Evolutionary conservation across 2,113 vertebrate genomes (phyloP), one percentile per base, ranked within the genome.

Genomic region (Thamnophis sirtalis): DNA sequence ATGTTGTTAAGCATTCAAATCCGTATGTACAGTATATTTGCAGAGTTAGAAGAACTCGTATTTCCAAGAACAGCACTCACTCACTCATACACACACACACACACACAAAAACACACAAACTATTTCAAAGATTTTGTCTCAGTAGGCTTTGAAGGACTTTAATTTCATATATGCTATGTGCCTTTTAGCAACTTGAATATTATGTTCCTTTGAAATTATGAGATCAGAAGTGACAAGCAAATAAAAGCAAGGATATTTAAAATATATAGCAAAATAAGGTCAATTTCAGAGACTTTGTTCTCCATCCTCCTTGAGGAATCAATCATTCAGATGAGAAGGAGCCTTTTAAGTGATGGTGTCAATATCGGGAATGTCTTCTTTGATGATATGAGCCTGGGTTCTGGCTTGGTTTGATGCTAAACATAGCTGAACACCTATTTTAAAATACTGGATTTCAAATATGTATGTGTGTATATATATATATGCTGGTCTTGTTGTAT

Each of bases 1-100:
- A 54, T 92, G 68, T 63, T 94, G 92, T 56, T 93, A 93, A 94
- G 91, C 58, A 85, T 92, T 96, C 15, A 92, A 94, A 93, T 86
- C 94, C 91, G 17, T 2, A 84, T 90, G n/a, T n/a, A n/a, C n/a
- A n/a, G 88, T 49, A 89, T 93, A 94, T 93, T 90, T 60, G 84
- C 15, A 73, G 13, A 80, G 2, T 80, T 80, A 80, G n/a, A 38
- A 38, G 68, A 80, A 38, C 15, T 17, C 15, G 38, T 38, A 80
- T 38, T 80, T 80, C 33, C 15, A 80, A 38, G 5, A 73, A 73
- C 15, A 73, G 13, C n/a, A 17, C n/a, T n/a, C n/a, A n/a, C n/a
- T n/a, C n/a, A n/a, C n/a, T n/a, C n/a, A n/a, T n/a, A n/a, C 1
- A 26, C 87, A 49, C 19, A 38, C 15, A 33, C 15, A 19, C 68